Percentiles rank a stretch among this genome's conserved stretches.
These are phyloP conservation scores for Bilobella aurantiaca DNA, from an alignment of 1,140 invertebrate species.

Conservation along the genomic window DNA sequence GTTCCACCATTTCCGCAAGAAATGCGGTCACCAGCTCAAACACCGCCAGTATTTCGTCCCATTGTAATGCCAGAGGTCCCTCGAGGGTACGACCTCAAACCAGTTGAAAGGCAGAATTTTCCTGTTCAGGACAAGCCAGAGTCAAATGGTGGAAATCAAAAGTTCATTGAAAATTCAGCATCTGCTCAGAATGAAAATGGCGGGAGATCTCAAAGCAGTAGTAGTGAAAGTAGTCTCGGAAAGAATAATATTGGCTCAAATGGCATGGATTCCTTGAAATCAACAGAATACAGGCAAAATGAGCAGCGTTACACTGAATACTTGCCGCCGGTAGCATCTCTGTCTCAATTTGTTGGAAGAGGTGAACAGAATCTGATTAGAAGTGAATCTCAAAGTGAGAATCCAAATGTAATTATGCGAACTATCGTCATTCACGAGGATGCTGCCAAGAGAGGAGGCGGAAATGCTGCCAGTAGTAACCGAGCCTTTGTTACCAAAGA, in stretches of 20 bases:
- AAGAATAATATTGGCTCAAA: not conserved
- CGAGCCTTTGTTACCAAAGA: constrained; percentile 3
- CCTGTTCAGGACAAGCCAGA: not conserved
- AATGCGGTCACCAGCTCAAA: not conserved
- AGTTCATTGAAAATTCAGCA: too few relatives aligned
- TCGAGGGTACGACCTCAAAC: not conserved
- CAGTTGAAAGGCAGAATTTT: not conserved
- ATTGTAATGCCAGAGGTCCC: not conserved
- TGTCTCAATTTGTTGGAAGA: not conserved
- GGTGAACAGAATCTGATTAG: not conserved
- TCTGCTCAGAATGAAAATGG: not conserved
- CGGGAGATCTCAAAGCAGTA: not conserved
- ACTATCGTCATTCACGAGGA: constrained; percentile 21
- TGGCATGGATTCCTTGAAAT: not conserved
- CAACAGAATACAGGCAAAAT: not conserved
- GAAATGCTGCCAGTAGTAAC: not conserved
- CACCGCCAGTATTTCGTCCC: not conserved
- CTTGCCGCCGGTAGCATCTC: not conserved
- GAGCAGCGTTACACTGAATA: not conserved
- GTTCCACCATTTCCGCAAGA: not conserved
- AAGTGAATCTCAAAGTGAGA: not conserved
- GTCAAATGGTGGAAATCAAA: not conserved
- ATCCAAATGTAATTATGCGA: constrained; percentile 8
- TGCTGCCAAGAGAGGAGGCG: not conserved
- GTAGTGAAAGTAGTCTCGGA: not conserved